Evolutionary conservation across 2,797 vertebrate genomes (phyloP).

Genomic region (Coilia nasus): DNA sequence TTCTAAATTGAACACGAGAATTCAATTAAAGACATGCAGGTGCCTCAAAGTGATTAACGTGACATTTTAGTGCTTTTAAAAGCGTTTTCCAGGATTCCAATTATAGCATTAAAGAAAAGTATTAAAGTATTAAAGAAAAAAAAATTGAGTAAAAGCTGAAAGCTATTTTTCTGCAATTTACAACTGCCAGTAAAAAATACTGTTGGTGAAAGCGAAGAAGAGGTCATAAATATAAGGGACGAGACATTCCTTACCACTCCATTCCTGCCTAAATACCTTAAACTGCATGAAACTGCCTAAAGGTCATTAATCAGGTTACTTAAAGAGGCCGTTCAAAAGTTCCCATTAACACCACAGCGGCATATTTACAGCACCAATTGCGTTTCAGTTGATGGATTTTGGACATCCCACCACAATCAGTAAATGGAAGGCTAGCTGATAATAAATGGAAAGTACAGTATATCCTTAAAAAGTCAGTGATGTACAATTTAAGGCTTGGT

Average conservation of each 20-base stretch:
- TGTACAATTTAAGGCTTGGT: background rate
- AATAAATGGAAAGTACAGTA: too few relatives aligned
- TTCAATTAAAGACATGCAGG: constrained; percentile 7
- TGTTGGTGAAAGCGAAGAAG: background rate
- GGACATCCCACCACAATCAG: too few relatives aligned
- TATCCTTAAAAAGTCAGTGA: background rate
- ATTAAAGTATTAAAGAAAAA: background rate
- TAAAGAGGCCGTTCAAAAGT: background rate
- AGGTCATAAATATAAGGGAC: background rate
- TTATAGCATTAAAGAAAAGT: background rate
- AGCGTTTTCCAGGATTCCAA: background rate
- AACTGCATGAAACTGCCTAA: background rate
- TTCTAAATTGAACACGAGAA: background rate
- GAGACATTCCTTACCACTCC: background rate
- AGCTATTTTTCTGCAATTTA: background rate
- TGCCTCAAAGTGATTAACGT: background rate
- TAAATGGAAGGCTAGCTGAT: too few relatives aligned
- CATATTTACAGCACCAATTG: background rate
- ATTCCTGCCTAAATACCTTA: background rate
- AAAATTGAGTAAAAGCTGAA: too few relatives aligned
- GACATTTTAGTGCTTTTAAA: background rate
- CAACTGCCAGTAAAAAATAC: background rate
- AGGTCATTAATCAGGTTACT: background rate
- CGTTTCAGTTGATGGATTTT: too few relatives aligned
- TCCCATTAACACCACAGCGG: background rate